These are phyloP conservation scores for Paedocypris micromegethes DNA, from an alignment of 2,797 vertebrate genomes.

Conservation along the genomic window DNA sequence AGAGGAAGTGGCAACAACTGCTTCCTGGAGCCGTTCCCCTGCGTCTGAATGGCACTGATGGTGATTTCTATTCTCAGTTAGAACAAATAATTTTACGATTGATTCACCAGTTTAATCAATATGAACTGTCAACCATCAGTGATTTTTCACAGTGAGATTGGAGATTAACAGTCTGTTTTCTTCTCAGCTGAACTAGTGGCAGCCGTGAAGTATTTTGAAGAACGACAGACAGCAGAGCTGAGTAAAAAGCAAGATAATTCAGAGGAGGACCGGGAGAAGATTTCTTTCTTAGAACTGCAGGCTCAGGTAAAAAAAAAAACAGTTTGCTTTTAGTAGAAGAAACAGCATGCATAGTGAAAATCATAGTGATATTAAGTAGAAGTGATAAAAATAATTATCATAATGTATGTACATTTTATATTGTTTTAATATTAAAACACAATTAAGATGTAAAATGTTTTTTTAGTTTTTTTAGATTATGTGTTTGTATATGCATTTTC, in stretches of 20 bases:
- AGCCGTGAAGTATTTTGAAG: slow-evolving; percentile 67
- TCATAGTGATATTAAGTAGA: too few species aligned
- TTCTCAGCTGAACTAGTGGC: slow-evolving; percentile 64
- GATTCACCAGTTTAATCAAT: not conserved
- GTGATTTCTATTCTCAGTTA: slow-evolving; percentile 32
- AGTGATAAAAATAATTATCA: too few species aligned
- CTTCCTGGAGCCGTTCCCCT: slow-evolving; percentile 62
- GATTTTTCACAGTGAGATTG: not conserved
- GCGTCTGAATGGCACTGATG: slow-evolving; percentile 71
- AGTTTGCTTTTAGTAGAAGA: not conserved
- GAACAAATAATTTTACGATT: not conserved
- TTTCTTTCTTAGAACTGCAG: slow-evolving; percentile 71
- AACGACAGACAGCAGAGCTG: slow-evolving; percentile 57
- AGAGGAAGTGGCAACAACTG: slow-evolving; percentile 70
- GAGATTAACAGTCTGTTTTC: not conserved
- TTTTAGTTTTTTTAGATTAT: not conserved
- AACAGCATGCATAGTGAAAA: not conserved
- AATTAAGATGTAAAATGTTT: not conserved
- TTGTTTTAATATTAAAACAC: not conserved
- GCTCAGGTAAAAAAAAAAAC: slow-evolving; percentile 61
- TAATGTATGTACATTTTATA: too few species aligned
- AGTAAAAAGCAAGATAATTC: slow-evolving; percentile 52
- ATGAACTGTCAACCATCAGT: not conserved
- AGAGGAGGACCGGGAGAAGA: slow-evolving; percentile 58
- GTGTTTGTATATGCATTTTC: not conserved